A percentile compares a stretch with the other conserved stretches of the same genome.
Evolutionary conservation across 2,888 invertebrate genomes (phyloP).

Genomic region (Torymus aiolomorphi): DNA sequence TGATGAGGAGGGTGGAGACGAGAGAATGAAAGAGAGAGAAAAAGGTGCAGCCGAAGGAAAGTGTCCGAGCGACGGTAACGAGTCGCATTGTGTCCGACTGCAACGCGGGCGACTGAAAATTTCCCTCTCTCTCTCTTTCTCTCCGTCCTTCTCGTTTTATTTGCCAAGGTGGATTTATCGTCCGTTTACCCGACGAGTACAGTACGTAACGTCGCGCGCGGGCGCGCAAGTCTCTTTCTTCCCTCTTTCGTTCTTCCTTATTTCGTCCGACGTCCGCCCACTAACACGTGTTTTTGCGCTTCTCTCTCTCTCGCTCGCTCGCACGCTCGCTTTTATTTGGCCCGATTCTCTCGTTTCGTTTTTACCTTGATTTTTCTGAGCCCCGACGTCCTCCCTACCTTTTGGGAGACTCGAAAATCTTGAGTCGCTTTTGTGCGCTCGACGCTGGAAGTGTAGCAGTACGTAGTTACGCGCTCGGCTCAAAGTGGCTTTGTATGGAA

Average conservation of each 20-base stretch:
- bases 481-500: constrained; percentile 3
- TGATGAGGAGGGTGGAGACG: constrained; percentile 40
- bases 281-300: constrained; percentile 51
- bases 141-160: constrained; percentile 63
- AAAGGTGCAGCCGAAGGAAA: constrained; percentile 39
- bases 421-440: constrained; percentile 7
- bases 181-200: constrained; percentile 66
- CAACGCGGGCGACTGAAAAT: constrained; percentile 39
- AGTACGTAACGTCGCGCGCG: constrained; percentile 49
- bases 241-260: constrained; percentile 34
- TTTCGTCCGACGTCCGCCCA: constrained; percentile 37
- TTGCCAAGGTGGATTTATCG: constrained; percentile 66
- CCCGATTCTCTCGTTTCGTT: constrained; percentile 35
- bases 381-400: neutral
- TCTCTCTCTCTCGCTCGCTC: constrained; percentile 1
- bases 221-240: neutral
- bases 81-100: constrained; percentile 61
- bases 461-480: neutral
- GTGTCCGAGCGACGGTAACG: constrained; percentile 60
- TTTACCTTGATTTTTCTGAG: constrained; percentile 36
- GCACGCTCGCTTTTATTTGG: neutral
- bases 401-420: constrained; percentile 20
- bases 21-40: constrained; percentile 36
- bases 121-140: constrained; percentile 34
- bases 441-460: no score